Conservation (phyloP, 2,888 invertebrate species). For the Aspidiotus rigidus region DNA sequence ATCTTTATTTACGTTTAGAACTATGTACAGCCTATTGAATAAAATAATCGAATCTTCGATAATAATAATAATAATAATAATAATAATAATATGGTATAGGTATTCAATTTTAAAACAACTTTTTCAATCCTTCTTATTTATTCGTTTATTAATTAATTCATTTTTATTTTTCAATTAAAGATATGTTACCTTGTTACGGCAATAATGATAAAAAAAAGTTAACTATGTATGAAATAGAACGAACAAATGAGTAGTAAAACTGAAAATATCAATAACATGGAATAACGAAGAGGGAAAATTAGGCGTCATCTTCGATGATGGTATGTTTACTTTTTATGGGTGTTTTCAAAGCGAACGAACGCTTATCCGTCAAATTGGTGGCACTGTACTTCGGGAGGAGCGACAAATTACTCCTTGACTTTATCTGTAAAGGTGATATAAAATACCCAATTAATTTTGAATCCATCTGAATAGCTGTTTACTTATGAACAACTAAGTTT, state of each 20-base stretch:
- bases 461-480: no score
- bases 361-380: no score
- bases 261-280: constrained; percentile 24
- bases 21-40: background rate
- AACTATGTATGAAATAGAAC: constrained; percentile 23
- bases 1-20: background rate
- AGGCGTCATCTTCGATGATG: constrained; percentile 1
- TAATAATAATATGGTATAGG: no score
- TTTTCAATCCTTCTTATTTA: background rate
- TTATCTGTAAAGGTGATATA: no score
- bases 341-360: background rate
- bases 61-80: no score
- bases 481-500: no score
- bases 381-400: no score
- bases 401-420: no score
- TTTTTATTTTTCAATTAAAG: constrained; percentile 9
- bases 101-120: background rate
- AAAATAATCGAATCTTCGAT: no score
- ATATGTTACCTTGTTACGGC: constrained; percentile 19
- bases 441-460: no score
- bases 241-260: constrained; percentile 29
- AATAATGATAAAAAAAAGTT: constrained; percentile 25
- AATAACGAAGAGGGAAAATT: constrained; percentile 13
- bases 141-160: background rate
- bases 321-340: background rate